Base-by-base conservation (phyloP, 2,113 vertebrate genomes). In the Sinocyclocheilus grahami region DNA sequence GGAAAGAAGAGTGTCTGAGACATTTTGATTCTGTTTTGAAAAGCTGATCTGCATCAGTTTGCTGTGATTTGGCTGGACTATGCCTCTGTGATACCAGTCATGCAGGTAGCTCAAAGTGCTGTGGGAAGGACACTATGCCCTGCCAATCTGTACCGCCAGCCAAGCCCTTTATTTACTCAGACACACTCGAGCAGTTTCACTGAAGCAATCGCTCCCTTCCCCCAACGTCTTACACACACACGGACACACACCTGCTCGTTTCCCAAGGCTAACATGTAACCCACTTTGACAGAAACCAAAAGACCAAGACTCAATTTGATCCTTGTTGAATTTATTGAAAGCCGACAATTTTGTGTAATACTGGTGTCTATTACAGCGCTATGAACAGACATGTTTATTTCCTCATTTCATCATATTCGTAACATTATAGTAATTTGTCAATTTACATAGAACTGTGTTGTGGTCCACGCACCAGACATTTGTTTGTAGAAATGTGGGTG, bases 111-210 rank as follows among this genome's bases (percentile, higher is more conserved):
- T 86, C 22, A 33, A 77, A 78, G 81, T 71, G 30, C 65, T 84
- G 12, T 79, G 51, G 76, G 46, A 37, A 22, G 53, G 13, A 79
- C 14, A 9, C 33, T 46, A 60, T 39, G 27, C 3, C 67, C 24
- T 5, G 48, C 39, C 37, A 76, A 46, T 76, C 74, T 48, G 74
- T 24, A 13, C 9, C 9, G 18, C 55, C 79, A 71, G 71, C 78
- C 55, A 85, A 71, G 37, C 51, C 24, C 67, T 60, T 62, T 51
- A 55, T 78, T 78, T 78, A 85, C 48, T 67, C 46, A 85, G 39
- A 81, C 82, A 82, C 58, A 89, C 69, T 82, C 71, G 39, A 82
- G 46, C 62, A 77, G 85, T 88, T 76, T 80, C 55, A 82, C 14
- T 76, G 76, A 81, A 74, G 80, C 48, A 14, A 22, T 30, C 33